Evolutionary conservation across 2,797 vertebrate species (phyloP), one percentile per base, ranked within the genome.

Genomic region (Natrix natrix): DNA sequence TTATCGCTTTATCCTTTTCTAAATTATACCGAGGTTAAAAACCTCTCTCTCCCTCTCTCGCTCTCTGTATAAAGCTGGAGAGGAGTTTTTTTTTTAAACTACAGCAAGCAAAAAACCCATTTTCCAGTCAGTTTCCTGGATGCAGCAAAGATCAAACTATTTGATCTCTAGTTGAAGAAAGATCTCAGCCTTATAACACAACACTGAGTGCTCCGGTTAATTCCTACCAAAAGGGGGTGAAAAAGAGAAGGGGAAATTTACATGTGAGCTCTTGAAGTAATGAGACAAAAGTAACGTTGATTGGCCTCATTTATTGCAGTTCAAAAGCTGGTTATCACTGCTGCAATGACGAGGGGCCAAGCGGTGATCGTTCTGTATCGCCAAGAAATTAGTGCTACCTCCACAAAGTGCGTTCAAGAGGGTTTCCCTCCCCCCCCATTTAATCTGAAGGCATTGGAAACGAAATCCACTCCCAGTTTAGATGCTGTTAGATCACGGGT

Each of bases 251-350:
- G 96, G 96, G 95, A 96, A 95, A 96, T 94, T 93, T 96, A 95
- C 93, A 94, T 97, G 94, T 96, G 96, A 95, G 96, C 96, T 97
- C 97, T 97, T 95, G 96, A 97, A 97, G 96, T 97, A 96, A 97
- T 95, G 96, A 96, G 96, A 97, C 93, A 96, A 96, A 97, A 97
- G 96, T 95, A 93, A 96, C 94, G 96, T 94, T 96, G 96, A 97
- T 94, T 97, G 96, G 96, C 96, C 96, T 97, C 96, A 96, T 97
- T 97, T 96, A 92, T 93, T 92, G 95, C 95, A 95, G 96, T 94
- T 97, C 96, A 95, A 96, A 96, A 96, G 94, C 96, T 97, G 96
- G 97, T 97, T 96, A 93, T 94, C 95, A 66, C 92, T 43, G 8
- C 94, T 96, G 96, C 93, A 96, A 95, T 93, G 95, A 95, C 0